Conservation (phyloP, 2,888 invertebrate species). For the Aricia artaxerxes region DNA sequence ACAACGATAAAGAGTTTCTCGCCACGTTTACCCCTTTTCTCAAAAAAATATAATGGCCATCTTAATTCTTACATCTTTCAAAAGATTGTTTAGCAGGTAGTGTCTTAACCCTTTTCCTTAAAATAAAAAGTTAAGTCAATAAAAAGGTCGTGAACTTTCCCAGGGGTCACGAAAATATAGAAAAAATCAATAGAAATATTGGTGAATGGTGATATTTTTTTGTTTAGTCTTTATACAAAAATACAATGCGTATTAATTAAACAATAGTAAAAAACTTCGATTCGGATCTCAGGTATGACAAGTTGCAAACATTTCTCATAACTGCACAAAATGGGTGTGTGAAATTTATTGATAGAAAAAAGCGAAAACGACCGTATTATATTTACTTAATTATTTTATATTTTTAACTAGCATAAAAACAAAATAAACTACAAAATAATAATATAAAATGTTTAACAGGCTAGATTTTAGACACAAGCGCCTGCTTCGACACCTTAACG, state of each 20-base stretch:
- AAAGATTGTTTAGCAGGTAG: neutral
- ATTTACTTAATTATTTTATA: too few relatives aligned
- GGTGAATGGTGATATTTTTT: neutral
- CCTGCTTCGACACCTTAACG: neutral
- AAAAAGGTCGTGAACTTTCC: constrained; percentile 39
- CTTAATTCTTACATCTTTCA: neutral
- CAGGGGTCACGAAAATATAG: constrained; percentile 36
- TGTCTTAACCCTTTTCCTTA: constrained; percentile 20
- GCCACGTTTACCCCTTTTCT: neutral
- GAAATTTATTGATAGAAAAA: too few relatives aligned
- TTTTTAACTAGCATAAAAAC: too few relatives aligned
- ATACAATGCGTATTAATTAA: constrained; percentile 17
- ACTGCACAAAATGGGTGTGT: too few relatives aligned
- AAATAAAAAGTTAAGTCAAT: neutral
- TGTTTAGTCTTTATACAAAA: constrained; percentile 14
- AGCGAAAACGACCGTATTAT: too few relatives aligned
- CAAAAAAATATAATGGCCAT: neutral
- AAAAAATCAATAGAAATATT: neutral
- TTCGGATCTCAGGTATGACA: neutral
- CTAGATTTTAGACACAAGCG: neutral
- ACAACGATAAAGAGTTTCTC: neutral
- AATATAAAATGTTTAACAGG: too few relatives aligned
- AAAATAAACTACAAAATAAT: too few relatives aligned
- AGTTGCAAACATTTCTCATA: too few relatives aligned
- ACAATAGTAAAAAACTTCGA: neutral